These are phyloP conservation scores for Ophion costatus DNA, from an alignment of 2,888 invertebrate genomes.

Conservation along the genomic window DNA sequence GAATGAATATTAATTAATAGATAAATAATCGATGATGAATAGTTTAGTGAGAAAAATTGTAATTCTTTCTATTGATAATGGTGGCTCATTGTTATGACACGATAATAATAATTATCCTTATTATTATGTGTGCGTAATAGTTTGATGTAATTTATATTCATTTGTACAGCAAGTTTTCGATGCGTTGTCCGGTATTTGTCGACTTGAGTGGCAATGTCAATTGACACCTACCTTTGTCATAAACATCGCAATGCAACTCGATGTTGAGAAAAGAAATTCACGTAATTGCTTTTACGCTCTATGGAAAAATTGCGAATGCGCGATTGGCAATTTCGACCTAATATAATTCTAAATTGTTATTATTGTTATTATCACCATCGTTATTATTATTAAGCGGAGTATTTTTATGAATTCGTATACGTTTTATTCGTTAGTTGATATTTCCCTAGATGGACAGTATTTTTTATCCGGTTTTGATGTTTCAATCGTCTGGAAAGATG, in stretches of 20 bases:
- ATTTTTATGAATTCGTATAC: slow-evolving; percentile 44
- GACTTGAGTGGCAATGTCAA: background rate
- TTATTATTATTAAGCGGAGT: slow-evolving; percentile 40
- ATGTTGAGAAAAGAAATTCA: background rate
- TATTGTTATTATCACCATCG: slow-evolving; percentile 30
- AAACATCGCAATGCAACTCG: background rate
- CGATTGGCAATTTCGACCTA: no score
- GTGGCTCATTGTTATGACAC: background rate
- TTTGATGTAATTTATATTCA: background rate
- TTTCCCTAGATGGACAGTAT: slow-evolving; percentile 53
- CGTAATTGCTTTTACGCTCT: background rate
- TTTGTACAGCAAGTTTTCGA: slow-evolving; percentile 9
- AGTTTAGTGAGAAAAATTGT: background rate
- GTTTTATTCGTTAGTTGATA: slow-evolving; percentile 38
- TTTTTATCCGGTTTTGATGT: slow-evolving; percentile 35
- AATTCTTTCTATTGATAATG: background rate
- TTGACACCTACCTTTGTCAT: background rate
- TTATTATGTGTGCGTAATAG: background rate
- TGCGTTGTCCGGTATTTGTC: background rate
- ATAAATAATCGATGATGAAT: background rate
- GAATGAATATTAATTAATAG: background rate
- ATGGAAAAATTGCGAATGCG: no score
- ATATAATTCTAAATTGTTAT: background rate
- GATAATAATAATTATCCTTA: slow-evolving; percentile 6
- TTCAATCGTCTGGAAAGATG: slow-evolving; percentile 18